Evolutionary conservation across 2,888 invertebrate genomes (phyloP).

Genomic region (Hylaea fasciaria): DNA sequence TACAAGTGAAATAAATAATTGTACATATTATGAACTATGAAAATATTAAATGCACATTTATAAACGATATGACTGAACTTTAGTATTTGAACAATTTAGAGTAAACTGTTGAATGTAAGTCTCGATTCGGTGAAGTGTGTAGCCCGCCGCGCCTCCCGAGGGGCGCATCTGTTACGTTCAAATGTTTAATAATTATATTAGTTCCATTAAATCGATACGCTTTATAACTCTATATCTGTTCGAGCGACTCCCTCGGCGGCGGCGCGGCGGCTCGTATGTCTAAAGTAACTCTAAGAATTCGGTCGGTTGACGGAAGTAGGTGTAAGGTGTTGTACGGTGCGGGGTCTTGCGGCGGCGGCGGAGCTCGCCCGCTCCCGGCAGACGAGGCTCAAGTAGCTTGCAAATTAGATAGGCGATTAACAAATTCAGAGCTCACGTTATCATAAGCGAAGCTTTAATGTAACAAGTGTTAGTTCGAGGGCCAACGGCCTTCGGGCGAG

Average conservation of each 20-base stretch:
- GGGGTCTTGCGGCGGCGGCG: slow-evolving; percentile 63
- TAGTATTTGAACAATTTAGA: slow-evolving; percentile 65
- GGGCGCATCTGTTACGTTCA: slow-evolving; percentile 59
- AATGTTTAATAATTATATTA: slow-evolving; percentile 66
- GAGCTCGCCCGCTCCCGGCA: slow-evolving; percentile 60
- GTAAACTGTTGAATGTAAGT: slow-evolving; percentile 71
- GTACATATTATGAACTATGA: slow-evolving; percentile 63
- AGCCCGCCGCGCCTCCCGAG: slow-evolving; percentile 59
- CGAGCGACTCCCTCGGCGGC: slow-evolving; percentile 52
- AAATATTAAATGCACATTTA: slow-evolving; percentile 65
- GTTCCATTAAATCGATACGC: slow-evolving; percentile 77
- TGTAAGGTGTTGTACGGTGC: slow-evolving; percentile 69
- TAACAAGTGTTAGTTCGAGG: slow-evolving; percentile 67
- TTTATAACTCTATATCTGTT: slow-evolving; percentile 75
- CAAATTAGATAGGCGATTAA: slow-evolving; percentile 83
- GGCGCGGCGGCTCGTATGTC: slow-evolving; percentile 67
- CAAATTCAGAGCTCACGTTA: slow-evolving; percentile 76
- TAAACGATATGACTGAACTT: slow-evolving; percentile 79
- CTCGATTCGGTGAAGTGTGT: slow-evolving; percentile 57
- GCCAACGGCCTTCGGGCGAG: slow-evolving; percentile 54
- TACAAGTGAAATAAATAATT: slow-evolving; percentile 48
- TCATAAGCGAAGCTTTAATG: slow-evolving; percentile 80
- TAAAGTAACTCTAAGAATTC: slow-evolving; percentile 67
- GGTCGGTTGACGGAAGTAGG: slow-evolving; percentile 65
- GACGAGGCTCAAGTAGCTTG: slow-evolving; percentile 72